A percentile compares a stretch with the other conserved stretches of the same genome.
phyloP scores from a whole-genome alignment of 2,888 invertebrate genomes.

The Tricholauxania praeusta region DNA sequence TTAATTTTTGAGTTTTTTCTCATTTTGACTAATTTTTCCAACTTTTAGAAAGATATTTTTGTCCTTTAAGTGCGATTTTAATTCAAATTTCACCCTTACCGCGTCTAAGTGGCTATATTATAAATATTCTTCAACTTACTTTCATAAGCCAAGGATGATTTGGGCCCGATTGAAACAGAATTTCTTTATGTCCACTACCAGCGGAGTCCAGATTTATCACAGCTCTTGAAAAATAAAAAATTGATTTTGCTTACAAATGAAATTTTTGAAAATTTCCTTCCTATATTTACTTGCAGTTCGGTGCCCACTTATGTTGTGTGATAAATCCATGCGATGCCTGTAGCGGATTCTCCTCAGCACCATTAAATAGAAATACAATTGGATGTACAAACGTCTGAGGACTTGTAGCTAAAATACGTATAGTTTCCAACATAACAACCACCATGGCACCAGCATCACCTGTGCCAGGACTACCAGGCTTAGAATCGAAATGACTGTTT shows the following conservation, averaged over 20 bases:
- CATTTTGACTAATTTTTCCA: too few species aligned
- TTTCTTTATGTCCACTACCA: constrained; percentile 90
- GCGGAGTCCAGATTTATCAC: constrained; percentile 93
- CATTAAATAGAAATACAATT: constrained; percentile 76
- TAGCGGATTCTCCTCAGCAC: constrained; percentile 75
- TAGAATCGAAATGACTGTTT: constrained; percentile 95
- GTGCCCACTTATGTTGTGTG: constrained; percentile 83
- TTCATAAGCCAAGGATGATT: constrained; percentile 76
- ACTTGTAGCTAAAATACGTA: constrained; percentile 67
- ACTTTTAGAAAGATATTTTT: too few species aligned
- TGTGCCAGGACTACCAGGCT: constrained; percentile 86
- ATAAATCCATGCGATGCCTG: constrained; percentile 79
- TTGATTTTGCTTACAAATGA: not conserved
- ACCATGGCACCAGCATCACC: constrained; percentile 76
- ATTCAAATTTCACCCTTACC: too few species aligned
- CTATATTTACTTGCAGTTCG: constrained; percentile 70
- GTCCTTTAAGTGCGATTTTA: too few species aligned
- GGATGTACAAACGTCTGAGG: constrained; percentile 69
- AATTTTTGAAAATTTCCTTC: too few species aligned
- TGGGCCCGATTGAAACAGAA: constrained; percentile 89
- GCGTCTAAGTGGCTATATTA: too few species aligned
- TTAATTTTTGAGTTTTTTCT: too few species aligned
- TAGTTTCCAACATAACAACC: constrained; percentile 74
- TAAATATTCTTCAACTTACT: constrained; percentile 56
- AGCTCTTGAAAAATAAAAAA: constrained; percentile 67